phyloP scores from a whole-genome alignment of 2,113 vertebrate genomes.

The Phalacrocorax pelagicus region DNA sequence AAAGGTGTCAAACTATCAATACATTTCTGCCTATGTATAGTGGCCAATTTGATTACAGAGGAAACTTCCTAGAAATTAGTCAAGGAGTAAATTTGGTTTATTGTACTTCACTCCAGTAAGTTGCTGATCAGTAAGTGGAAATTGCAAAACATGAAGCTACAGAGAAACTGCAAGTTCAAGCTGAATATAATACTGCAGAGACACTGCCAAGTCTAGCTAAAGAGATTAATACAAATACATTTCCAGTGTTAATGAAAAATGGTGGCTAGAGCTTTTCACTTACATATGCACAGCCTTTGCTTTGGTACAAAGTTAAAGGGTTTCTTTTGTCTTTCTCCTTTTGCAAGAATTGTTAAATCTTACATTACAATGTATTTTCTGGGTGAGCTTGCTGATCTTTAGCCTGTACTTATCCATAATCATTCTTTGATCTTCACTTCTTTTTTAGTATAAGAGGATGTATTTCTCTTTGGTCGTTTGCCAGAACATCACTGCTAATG shows the following conservation, averaged over 20 bases:
- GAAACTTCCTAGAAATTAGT: not conserved
- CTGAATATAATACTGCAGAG: not conserved
- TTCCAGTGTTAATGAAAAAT: conserved; percentile 31
- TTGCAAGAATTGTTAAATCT: not conserved
- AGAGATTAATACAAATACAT: conserved; percentile 38
- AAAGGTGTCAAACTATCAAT: not conserved
- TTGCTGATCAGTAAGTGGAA: not conserved
- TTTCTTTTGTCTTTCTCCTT: conserved; percentile 40
- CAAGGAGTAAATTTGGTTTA: not conserved
- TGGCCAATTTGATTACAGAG: not conserved
- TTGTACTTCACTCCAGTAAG: not conserved
- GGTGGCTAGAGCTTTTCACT: not conserved
- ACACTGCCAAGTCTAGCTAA: conserved; percentile 7
- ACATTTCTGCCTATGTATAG: not conserved
- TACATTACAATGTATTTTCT: conserved; percentile 14
- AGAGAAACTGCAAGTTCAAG: not conserved
- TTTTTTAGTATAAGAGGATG: conserved; percentile 41
- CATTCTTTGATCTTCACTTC: conserved; percentile 22
- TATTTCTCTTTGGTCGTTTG: conserved; percentile 42
- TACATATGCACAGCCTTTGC: not conserved
- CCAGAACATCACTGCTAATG: conserved; percentile 48
- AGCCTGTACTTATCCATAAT: conserved; percentile 33
- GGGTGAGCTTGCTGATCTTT: conserved; percentile 18
- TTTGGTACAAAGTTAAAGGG: conserved; percentile 25
- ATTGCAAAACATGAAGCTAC: not conserved